phyloP scores from a whole-genome alignment of 1,140 invertebrate genomes.

The Sminthurides bifidus region DNA sequence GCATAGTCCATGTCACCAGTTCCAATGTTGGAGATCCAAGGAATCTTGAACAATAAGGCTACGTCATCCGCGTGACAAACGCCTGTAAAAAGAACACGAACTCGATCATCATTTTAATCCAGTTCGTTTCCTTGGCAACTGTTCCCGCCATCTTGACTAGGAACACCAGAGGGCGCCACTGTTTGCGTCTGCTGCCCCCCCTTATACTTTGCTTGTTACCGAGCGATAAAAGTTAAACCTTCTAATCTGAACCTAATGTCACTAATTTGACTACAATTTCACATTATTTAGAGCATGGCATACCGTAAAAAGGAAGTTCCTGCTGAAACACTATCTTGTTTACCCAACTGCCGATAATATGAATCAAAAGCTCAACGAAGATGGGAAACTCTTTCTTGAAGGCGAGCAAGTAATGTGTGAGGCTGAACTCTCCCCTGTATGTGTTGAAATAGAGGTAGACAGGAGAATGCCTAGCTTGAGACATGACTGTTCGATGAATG shows the following conservation, averaged over 20 bases:
- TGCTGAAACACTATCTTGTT: background rate
- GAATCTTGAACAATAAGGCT: background rate
- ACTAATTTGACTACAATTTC: background rate
- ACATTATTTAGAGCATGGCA: background rate
- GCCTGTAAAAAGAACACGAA: background rate
- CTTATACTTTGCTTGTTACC: background rate
- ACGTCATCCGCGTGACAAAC: background rate
- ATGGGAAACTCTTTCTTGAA: background rate
- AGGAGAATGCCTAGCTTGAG: background rate
- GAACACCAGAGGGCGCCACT: too few relatives aligned
- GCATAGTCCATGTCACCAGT: background rate
- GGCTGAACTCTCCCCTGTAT: slow-evolving; percentile 10
- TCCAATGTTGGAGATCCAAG: background rate
- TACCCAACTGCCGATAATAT: background rate
- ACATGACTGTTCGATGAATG: slow-evolving; percentile 3
- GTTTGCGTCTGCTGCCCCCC: too few relatives aligned
- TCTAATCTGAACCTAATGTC: background rate
- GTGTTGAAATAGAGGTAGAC: slow-evolving; percentile 12
- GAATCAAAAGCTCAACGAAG: background rate
- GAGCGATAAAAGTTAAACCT: background rate
- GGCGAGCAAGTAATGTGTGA: slow-evolving; percentile 4
- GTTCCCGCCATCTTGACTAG: too few relatives aligned
- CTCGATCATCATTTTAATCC: background rate
- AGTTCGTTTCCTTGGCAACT: too few relatives aligned
- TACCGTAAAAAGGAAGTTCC: background rate